Conservation (phyloP, 2,888 invertebrate genomes). For the Cantharis flavilabris region DNA sequence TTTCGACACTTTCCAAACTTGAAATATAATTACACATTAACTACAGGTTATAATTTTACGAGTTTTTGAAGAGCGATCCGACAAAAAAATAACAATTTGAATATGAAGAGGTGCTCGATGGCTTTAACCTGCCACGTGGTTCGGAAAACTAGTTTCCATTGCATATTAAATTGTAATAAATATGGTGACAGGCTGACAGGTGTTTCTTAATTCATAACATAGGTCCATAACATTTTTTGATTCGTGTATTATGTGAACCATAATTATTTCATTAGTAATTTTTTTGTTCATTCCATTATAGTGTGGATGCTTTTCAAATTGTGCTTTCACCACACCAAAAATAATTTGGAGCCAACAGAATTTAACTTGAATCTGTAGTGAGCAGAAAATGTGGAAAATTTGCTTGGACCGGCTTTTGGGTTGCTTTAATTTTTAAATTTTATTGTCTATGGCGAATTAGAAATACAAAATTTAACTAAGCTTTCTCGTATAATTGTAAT, state of each 20-base stretch:
- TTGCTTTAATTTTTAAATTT: too few relatives aligned
- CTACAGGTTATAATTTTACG: background rate
- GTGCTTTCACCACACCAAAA: too few relatives aligned
- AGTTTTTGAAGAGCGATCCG: background rate
- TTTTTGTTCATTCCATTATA: background rate
- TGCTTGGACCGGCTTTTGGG: too few relatives aligned
- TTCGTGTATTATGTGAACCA: too few relatives aligned
- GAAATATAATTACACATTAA: background rate
- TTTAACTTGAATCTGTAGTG: too few relatives aligned
- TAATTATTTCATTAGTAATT: too few relatives aligned
- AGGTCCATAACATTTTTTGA: background rate
- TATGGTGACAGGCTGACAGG: background rate
- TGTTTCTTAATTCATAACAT: background rate
- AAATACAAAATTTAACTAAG: too few relatives aligned
- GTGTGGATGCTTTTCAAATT: background rate
- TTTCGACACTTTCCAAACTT: background rate
- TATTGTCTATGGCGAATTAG: too few relatives aligned
- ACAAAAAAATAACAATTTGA: background rate
- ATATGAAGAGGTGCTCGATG: background rate
- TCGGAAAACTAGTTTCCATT: background rate
- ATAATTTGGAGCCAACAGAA: background rate
- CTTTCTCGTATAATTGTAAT: too few relatives aligned
- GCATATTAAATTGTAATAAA: background rate
- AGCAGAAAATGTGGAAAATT: too few relatives aligned
- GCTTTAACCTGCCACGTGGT: background rate